These are phyloP conservation scores for Apis dorsata DNA, from an alignment of 1,140 invertebrate genomes.

Conservation along the genomic window DNA sequence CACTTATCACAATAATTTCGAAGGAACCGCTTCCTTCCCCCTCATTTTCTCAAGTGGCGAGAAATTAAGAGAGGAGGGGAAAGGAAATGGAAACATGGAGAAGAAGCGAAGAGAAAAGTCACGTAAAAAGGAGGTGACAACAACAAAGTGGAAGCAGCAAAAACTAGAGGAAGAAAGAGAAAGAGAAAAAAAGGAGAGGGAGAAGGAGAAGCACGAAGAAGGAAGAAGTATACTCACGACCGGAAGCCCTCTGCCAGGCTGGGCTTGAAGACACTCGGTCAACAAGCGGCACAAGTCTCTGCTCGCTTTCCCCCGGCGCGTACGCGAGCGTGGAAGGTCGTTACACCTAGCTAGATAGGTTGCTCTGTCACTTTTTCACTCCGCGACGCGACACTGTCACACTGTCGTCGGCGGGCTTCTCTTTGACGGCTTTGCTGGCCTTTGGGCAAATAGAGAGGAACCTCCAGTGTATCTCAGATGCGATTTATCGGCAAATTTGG, in stretches of 20 bases:
- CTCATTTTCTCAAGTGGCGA: background rate
- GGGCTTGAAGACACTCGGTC: slow-evolving; percentile 74
- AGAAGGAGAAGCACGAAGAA: too few species aligned
- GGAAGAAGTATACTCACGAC: slow-evolving; percentile 64
- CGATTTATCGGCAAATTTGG: too few species aligned
- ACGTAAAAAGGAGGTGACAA: slow-evolving; percentile 21
- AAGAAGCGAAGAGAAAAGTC: slow-evolving; percentile 13
- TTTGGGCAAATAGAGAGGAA: too few species aligned
- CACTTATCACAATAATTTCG: background rate
- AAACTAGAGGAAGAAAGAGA: slow-evolving; percentile 30
- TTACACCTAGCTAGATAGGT: slow-evolving; percentile 30
- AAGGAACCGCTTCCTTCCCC: too few species aligned
- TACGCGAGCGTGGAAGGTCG: slow-evolving; percentile 30
- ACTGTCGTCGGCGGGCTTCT: slow-evolving; percentile 7
- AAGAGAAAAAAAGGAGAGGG: slow-evolving; percentile 27
- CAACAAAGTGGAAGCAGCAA: background rate
- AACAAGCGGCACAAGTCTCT: slow-evolving; percentile 61
- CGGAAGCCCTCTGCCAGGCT: slow-evolving; percentile 73
- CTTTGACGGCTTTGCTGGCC: too few species aligned
- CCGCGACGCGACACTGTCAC: slow-evolving; percentile 2
- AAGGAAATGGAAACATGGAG: slow-evolving; percentile 15
- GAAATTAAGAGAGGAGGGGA: slow-evolving; percentile 21
- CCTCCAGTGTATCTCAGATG: too few species aligned
- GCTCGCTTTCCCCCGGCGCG: slow-evolving; percentile 40
- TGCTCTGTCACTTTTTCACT: slow-evolving; percentile 45